Evolutionary conservation across 2,113 vertebrate species (phyloP).

Genomic region (Dasypus novemcinctus): DNA sequence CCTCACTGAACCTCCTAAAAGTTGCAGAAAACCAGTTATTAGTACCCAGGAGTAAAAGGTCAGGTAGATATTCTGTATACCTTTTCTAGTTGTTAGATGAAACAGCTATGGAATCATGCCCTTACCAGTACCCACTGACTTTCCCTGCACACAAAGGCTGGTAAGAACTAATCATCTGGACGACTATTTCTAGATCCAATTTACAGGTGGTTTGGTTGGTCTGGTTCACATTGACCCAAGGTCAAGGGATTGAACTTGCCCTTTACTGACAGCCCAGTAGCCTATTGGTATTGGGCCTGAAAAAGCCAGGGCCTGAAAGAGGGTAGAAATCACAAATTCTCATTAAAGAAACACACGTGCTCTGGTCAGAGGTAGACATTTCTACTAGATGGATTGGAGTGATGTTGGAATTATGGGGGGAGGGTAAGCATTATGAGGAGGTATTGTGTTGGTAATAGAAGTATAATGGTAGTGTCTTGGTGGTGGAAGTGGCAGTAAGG

Average conservation of each 20-base stretch:
- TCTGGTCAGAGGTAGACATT: neutral
- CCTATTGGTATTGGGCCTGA: neutral
- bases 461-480: neutral
- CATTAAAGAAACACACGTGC: neutral
- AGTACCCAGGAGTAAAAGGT: neutral
- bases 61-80: neutral
- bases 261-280: neutral
- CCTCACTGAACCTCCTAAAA: neutral
- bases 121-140: neutral
- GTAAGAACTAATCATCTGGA: neutral
- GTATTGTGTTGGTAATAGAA: neutral
- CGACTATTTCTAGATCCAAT: neutral
- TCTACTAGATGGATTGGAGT: neutral
- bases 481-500: neutral
- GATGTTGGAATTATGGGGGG: neutral
- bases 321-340: neutral
- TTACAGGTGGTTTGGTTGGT: neutral
- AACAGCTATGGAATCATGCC: neutral
- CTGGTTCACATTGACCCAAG: neutral
- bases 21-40: neutral
- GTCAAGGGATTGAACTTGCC: neutral
- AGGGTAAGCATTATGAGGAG: fast-evolving
- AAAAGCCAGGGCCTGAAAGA: neutral
- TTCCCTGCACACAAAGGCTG: neutral
- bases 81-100: neutral